Evolutionary conservation across 2,113 vertebrate genomes (phyloP).

Genomic region (Aix galericulata): DNA sequence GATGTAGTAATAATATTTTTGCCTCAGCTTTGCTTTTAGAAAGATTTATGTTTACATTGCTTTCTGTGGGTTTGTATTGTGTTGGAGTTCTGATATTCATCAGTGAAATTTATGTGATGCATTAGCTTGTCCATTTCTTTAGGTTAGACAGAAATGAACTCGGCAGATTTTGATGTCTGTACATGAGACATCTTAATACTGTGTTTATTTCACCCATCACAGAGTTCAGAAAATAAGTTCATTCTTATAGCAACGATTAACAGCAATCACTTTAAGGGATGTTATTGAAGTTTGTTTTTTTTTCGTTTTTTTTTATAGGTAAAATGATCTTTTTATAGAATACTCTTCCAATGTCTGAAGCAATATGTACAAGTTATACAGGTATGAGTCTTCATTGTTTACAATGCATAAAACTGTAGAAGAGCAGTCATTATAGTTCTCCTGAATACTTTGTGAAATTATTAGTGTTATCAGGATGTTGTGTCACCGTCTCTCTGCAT

Average conservation of each 20-base stretch:
- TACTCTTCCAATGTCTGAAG: neutral
- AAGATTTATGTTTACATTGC: slow-evolving; percentile 31
- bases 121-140: slow-evolving; percentile 16
- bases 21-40: neutral
- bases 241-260: neutral
- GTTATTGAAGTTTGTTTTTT: neutral
- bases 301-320: neutral
- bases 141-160: neutral
- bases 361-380: neutral
- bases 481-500: neutral
- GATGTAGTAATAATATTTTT: slow-evolving; percentile 39
- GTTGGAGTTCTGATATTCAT: slow-evolving; percentile 3
- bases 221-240: neutral
- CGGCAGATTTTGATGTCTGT: neutral
- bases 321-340: neutral
- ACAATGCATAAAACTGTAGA: neutral
- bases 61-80: neutral
- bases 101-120: slow-evolving; percentile 17
- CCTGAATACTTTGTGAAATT: neutral
- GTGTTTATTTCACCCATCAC: neutral
- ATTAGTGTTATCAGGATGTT: neutral
- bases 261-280: neutral
- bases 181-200: neutral
- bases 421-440: neutral
- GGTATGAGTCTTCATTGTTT: neutral